Evolutionary conservation across 2,888 invertebrate species (phyloP).

Genomic region (Erebia palarica): DNA sequence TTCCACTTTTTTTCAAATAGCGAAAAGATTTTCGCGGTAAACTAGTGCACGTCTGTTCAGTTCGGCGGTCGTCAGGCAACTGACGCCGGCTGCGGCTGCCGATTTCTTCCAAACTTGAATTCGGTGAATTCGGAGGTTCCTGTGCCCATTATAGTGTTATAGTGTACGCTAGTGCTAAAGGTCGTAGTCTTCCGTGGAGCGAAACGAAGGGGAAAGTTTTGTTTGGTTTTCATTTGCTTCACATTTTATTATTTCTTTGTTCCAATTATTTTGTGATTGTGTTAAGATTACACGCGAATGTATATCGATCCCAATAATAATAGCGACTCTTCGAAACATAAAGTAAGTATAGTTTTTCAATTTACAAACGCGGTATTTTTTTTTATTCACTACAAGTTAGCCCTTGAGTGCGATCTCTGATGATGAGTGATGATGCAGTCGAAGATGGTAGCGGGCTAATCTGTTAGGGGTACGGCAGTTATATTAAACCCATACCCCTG

Average conservation of each 20-base stretch:
- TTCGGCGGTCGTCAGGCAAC: conserved; percentile 66
- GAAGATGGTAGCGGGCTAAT: no score
- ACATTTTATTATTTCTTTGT: conserved; percentile 24
- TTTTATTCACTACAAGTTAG: no score
- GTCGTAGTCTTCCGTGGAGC: conserved; percentile 61
- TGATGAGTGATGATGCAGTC: no score
- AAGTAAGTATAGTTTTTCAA: no score
- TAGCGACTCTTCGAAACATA: no score
- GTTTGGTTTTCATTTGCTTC: conserved; percentile 43
- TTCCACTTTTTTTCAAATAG: conserved; percentile 23
- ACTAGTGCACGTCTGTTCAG: conserved; percentile 57
- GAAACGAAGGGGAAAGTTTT: conserved; percentile 43
- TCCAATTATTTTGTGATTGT: not conserved
- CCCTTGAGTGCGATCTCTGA: no score
- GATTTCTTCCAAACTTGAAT: conserved; percentile 60
- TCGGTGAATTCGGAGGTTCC: conserved; percentile 59
- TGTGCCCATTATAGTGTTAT: conserved; percentile 52
- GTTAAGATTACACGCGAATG: conserved; percentile 8
- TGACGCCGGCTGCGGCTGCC: conserved; percentile 58
- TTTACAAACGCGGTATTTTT: no score
- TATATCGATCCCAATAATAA: conserved; percentile 1
- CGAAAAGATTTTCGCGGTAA: conserved; percentile 38
- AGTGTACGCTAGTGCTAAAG: conserved; percentile 64
- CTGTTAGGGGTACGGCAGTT: no score
- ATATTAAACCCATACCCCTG: no score